Evolutionary conservation across 1,140 invertebrate genomes (phyloP).

Genomic region (Lordiphosa clarofinis): DNA sequence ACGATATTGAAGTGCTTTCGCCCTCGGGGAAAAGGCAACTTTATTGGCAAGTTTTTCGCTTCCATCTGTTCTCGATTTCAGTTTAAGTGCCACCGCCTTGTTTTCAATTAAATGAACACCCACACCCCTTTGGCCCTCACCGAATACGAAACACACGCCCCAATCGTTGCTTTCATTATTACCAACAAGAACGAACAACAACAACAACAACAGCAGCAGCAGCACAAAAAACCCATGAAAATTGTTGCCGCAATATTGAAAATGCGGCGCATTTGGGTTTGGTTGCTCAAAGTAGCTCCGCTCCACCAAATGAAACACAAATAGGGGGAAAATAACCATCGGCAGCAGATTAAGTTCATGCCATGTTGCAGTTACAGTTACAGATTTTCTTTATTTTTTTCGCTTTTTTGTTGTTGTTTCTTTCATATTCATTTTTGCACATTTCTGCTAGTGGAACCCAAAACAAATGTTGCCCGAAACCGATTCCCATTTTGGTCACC

Average conservation of each 20-base stretch:
- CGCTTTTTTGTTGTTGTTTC: conserved; percentile 6
- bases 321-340: conserved; percentile 44
- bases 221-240: conserved; percentile 58
- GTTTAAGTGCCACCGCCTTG: conserved; percentile 63
- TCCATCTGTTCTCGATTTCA: conserved; percentile 71
- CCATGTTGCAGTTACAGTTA: conserved; percentile 76
- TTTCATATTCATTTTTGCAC: conserved; percentile 68
- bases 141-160: conserved; percentile 26
- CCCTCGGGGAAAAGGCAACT: conserved; percentile 34
- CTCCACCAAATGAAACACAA: conserved; percentile 2
- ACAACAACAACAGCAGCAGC: conserved; percentile 24
- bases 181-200: conserved; percentile 65
- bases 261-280: conserved; percentile 69
- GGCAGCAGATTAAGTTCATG: conserved; percentile 75
- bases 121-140: conserved; percentile 8
- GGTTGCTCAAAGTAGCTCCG: conserved; percentile 30
- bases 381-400: conserved; percentile 41
- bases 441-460: conserved; percentile 63
- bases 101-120: conserved; percentile 75
- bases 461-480: conserved; percentile 72
- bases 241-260: conserved; percentile 76
- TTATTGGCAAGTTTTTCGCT: conserved; percentile 68
- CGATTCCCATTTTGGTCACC: conserved; percentile 63
- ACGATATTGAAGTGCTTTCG: conserved; percentile 39
- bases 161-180: conserved; percentile 71